phyloP scores from a whole-genome alignment of 1,140 invertebrate species.

The Cataglyphis hispanica region DNA sequence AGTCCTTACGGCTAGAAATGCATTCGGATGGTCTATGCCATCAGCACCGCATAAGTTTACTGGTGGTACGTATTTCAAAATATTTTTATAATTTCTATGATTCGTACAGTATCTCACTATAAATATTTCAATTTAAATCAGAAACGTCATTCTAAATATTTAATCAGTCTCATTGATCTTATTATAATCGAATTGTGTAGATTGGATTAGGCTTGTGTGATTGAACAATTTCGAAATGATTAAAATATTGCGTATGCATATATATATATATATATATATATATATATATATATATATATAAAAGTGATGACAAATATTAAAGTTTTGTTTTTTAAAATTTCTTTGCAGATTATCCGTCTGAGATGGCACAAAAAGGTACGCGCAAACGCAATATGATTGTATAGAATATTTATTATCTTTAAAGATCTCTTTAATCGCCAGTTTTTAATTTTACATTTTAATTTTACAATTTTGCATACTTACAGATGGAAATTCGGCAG shows the following conservation, averaged over 20 bases:
- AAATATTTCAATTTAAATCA: constrained; percentile 4
- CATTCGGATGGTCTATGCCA: constrained; percentile 79
- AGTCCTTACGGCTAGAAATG: constrained; percentile 76
- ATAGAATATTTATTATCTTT: neutral
- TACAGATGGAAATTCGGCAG: constrained; percentile 69
- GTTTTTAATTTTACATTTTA: constrained; percentile 40
- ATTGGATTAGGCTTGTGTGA: neutral
- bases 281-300: neutral
- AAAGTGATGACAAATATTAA: neutral
- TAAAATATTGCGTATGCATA: neutral
- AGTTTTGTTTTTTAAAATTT: neutral
- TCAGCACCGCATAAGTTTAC: constrained; percentile 73
- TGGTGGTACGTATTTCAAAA: constrained; percentile 69
- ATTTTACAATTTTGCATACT: too few species aligned
- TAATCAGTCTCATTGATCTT: neutral
- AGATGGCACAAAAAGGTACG: constrained; percentile 22
- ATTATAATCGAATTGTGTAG: neutral
- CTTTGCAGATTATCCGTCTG: constrained; percentile 38
- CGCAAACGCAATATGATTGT: neutral
- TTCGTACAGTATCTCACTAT: neutral
- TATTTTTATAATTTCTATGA: neutral
- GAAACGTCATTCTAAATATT: neutral
- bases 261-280: neutral
- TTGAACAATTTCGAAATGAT: constrained; percentile 7
- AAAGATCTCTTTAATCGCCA: neutral